A percentile compares a stretch with the other conserved stretches of the same genome.
phyloP scores from a whole-genome alignment of 2,797 vertebrate species.

The Dendrocincla tyrannina region DNA sequence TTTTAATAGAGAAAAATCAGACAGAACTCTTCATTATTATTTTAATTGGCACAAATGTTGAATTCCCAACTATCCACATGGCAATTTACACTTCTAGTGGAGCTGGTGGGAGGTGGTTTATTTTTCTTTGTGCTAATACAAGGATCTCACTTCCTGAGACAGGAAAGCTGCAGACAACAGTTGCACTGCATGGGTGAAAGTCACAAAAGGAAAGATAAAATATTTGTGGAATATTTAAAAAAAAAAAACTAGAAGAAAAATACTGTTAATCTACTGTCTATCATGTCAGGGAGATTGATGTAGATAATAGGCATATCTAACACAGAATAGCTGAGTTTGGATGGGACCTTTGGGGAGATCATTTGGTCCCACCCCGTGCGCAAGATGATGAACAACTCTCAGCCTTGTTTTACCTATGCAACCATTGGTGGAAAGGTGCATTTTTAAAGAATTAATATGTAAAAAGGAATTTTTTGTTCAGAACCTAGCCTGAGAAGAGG shows the following conservation, averaged over 20 bases:
- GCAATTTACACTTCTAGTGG: slow-evolving; percentile 28
- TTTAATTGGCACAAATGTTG: slow-evolving; percentile 44
- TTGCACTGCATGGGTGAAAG: not conserved
- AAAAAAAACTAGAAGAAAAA: not conserved
- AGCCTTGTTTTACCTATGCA: not conserved
- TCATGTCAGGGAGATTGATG: not conserved
- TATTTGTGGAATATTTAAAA: not conserved
- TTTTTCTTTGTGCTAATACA: slow-evolving; percentile 39
- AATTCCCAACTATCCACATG: slow-evolving; percentile 20
- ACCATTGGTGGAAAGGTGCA: not conserved
- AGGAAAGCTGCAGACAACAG: not conserved
- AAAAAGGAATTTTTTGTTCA: not conserved
- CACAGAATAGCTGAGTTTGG: not conserved
- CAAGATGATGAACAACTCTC: not conserved
- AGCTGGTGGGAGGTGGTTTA: slow-evolving; percentile 48
- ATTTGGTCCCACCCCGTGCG: not conserved
- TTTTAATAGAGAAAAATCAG: not conserved
- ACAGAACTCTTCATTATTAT: slow-evolving; percentile 43
- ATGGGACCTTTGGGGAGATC: no score
- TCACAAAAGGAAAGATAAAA: slow-evolving; percentile 25
- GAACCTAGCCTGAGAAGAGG: not conserved
- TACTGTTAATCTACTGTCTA: not conserved
- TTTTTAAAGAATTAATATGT: not conserved
- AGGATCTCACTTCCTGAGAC: slow-evolving; percentile 29
- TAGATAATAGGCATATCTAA: not conserved